Base-by-base conservation (phyloP, 2,797 vertebrate genomes). In the Falco berigora region DNA sequence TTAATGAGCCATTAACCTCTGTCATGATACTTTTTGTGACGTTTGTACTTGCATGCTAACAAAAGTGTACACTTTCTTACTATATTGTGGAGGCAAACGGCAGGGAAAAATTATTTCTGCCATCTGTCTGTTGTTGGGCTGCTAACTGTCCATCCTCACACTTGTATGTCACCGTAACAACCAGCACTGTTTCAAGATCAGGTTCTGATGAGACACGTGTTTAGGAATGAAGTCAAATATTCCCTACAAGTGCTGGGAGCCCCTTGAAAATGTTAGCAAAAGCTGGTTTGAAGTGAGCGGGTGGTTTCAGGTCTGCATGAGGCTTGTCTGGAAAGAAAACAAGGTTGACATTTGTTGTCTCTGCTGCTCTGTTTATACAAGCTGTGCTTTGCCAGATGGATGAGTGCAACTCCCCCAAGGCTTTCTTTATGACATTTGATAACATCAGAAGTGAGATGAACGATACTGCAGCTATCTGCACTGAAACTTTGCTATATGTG, bases 81-180 rank as follows among this genome's bases (percentile, higher is more conserved):
- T 63, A 25, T 22, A 5, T 28, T 63, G 52, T 11, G 32, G 52
- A 67, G 10, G 19, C 12, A 11, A 90, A 21, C 34, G 75, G 20
- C 49, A 78, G 42, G 50, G 59, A 50, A 74, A 36, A 55, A 19
- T 1, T 3, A 21, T 44, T 62, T 44, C 20, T 86, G 53, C 30
- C 28, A 58, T 23, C 42, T 88, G 32, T 30, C 49, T 1, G 0
- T 30, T 19, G 30, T 34, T 63, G 44, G 10, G 52, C 58, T 11
- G 3, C 22, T 53, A n/a, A 24, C 44, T 81, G 38, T n/a, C 19
- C 66, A 2, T 34, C 27, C 38, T 84, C 62, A 24, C 12, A 2
- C 44, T 67, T n/a, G 5, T 14, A 17, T 8, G 4, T 18, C 12
- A 38, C 42, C 0, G 0, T 47, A 47, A 42, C 28, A 42, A 14